Conservation (phyloP, 2,888 invertebrate genomes). For the Torymus aiolomorphi region DNA sequence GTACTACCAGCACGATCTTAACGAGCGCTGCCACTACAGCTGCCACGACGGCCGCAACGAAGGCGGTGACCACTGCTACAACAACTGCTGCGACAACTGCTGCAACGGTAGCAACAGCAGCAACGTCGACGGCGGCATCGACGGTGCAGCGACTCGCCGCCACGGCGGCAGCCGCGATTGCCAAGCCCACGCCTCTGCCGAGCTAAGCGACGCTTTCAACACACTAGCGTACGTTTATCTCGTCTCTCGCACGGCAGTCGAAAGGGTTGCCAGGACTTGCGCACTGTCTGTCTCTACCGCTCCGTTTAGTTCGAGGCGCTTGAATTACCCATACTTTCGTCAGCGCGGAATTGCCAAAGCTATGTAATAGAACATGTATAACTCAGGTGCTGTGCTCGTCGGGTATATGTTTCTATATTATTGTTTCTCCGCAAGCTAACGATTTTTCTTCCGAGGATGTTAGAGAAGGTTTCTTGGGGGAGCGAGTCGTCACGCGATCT, state of each 20-base stretch:
- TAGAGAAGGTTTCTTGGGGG: too few species aligned
- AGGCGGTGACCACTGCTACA: neutral
- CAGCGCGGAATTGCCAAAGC: slow-evolving; percentile 24
- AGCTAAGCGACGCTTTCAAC: neutral
- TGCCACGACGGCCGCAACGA: neutral
- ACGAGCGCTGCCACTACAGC: neutral
- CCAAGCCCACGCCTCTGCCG: neutral
- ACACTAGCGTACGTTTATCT: too few species aligned
- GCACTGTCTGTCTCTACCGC: too few species aligned
- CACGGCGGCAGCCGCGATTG: neutral
- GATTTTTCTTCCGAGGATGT: neutral
- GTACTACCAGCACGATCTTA: slow-evolving; percentile 4
- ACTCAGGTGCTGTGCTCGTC: slow-evolving; percentile 21
- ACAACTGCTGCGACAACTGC: neutral
- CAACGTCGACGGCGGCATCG: neutral
- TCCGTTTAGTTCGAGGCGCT: neutral
- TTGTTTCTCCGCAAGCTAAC: neutral
- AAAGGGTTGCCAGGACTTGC: too few species aligned
- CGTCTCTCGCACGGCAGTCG: too few species aligned
- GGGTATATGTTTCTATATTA: neutral
- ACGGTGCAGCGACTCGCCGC: neutral
- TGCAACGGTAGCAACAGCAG: neutral
- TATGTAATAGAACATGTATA: neutral
- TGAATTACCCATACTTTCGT: neutral
- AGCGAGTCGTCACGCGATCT: too few species aligned